Percentiles rank a stretch among this genome's conserved stretches.
phyloP scores from a whole-genome alignment of 2,113 vertebrate genomes.

The Pseudopodoces humilis region DNA sequence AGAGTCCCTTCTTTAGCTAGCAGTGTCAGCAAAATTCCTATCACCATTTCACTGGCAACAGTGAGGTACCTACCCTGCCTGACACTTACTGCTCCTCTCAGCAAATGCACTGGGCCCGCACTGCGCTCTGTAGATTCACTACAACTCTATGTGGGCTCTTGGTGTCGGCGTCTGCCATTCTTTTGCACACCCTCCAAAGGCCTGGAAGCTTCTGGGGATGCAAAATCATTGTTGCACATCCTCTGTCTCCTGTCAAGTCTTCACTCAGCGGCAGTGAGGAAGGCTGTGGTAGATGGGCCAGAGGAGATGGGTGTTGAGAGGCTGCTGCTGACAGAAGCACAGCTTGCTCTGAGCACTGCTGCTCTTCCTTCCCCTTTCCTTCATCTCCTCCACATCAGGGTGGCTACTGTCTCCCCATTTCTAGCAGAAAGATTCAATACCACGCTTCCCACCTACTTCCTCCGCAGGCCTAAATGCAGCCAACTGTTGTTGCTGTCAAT shows the following conservation, averaged over 20 bases:
- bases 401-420: not conserved
- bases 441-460: not conserved
- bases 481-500: not conserved
- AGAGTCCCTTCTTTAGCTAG: not conserved
- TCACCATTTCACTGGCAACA: not conserved
- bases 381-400: not conserved
- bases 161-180: not conserved
- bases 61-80: accelerated
- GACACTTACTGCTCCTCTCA: not conserved
- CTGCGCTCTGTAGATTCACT: not conserved
- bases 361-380: not conserved
- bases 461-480: not conserved
- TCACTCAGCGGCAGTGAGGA: not conserved
- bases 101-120: accelerated
- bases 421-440: not conserved
- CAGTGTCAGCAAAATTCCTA: not conserved
- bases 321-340: slow-evolving; percentile 9
- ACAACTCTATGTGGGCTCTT: accelerated
- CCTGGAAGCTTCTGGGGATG: not conserved
- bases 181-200: not conserved
- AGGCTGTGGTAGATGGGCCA: accelerated
- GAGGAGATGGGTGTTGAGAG: not conserved
- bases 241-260: not conserved
- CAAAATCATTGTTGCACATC: not conserved
- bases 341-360: not conserved